Base-by-base conservation (phyloP, 1,140 invertebrate species). In the Stegodyphus dumicola region DNA sequence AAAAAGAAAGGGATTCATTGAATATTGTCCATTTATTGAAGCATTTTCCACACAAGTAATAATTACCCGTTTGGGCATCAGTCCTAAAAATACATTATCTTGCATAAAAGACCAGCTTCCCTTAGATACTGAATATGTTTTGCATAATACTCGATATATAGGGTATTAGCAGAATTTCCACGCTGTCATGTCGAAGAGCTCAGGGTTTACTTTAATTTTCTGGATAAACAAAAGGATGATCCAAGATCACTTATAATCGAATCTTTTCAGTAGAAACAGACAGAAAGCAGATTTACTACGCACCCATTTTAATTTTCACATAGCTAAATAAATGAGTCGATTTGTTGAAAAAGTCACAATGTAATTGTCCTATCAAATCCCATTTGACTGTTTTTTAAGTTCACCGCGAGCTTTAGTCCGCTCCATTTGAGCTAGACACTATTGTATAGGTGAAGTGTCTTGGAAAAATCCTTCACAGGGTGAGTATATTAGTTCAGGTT, bases 11-110 rank as follows among this genome's bases (percentile, higher is more conserved):
- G 76, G 69, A 33, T 66, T 60, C 48, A 11, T 11, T 13, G n/a
- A 13, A 33, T 52, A 79, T 49, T 53, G 13, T 71, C 77, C 77
- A 73, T 49, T 53, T 1, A 81, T 54, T 2, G 54, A 2, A 7
- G n/a, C 15, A 18, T 67, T 51, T 49, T 83, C 51, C 10, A 76
- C 11, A 18, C 71, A 76, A 5, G n/a, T 49, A 56, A 81, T 65
- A n/a, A 76, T 13, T 6, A 67, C 60, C 64, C 78, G 6, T 13
- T 77, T 53, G 6, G 71, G 73, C 13, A 76, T 17, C 6, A 18
- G 0, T 56, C 77, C 78, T 48, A 17, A 53, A 18, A 81, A 78
- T 70, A 86, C 15, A 73, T 78, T 78, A 18, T 87, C 78, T 60
- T 76, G 52, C 17, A 76, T 51, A 33, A 76, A 54, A 15, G 18